Conservation (phyloP, 1,140 invertebrate species). For the Trichomalopsis sarcophagae region DNA sequence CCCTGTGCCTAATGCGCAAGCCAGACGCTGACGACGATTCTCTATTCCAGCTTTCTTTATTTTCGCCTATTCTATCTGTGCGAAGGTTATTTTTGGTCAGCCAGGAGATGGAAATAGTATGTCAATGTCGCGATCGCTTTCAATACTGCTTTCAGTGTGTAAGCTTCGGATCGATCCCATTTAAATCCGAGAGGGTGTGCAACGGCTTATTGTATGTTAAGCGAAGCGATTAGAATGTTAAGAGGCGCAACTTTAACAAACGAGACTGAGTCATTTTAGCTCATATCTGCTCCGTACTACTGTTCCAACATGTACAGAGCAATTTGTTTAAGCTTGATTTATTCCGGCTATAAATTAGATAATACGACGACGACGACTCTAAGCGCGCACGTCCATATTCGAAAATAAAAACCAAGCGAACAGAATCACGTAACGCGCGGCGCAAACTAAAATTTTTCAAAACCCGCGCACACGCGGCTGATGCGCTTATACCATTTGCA, state of each 20-base stretch:
- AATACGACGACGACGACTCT: no score
- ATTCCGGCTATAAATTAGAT: no score
- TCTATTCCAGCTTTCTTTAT: neutral
- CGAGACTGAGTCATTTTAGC: no score
- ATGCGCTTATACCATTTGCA: neutral
- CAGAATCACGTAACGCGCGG: no score
- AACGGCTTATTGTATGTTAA: neutral
- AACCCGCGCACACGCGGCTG: no score
- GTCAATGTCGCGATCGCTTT: neutral
- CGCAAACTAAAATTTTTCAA: no score
- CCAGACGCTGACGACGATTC: neutral
- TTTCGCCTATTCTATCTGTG: neutral
- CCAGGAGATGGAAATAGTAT: neutral
- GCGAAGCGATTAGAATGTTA: neutral
- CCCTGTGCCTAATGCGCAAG: neutral
- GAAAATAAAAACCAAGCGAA: no score
- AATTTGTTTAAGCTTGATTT: no score
- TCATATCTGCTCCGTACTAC: no score
- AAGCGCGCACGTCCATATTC: no score
- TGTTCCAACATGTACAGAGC: no score
- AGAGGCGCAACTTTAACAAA: neutral
- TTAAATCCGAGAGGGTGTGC: neutral
- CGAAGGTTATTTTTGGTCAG: neutral
- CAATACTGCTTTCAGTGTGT: neutral
- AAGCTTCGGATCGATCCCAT: neutral